phyloP scores from a whole-genome alignment of 2,888 invertebrate species.

The Zaprionus obscuricornis region DNA sequence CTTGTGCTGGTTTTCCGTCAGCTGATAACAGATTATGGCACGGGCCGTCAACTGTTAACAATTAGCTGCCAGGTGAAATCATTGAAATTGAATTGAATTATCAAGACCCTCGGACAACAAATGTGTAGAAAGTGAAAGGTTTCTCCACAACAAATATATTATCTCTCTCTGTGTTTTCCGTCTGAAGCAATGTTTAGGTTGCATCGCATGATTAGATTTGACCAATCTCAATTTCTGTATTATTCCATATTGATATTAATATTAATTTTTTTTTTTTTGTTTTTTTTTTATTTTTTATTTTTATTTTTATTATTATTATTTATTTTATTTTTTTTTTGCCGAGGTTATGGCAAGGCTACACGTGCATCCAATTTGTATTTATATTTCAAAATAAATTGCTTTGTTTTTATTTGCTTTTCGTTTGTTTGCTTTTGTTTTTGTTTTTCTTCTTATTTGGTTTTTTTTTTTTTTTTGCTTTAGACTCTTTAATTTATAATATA shows the following conservation, averaged over 20 bases:
- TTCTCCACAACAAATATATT: background rate
- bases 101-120: background rate
- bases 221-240: constrained; percentile 8
- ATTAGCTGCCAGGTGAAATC: constrained; percentile 33
- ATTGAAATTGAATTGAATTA: constrained; percentile 13
- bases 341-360: constrained; percentile 47
- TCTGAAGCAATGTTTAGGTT: constrained; percentile 2
- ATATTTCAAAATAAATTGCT: constrained; percentile 13
- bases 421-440: too few species aligned
- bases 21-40: constrained; percentile 50
- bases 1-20: constrained; percentile 25
- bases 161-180: constrained; percentile 19
- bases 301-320: constrained; percentile 3
- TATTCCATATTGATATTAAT: too few species aligned
- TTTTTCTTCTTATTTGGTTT: too few species aligned
- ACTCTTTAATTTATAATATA: constrained; percentile 12
- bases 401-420: constrained; percentile 1
- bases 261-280: constrained; percentile 1
- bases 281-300: constrained; percentile 28
- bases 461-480: background rate
- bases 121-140: constrained; percentile 4
- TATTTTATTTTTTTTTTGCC: constrained; percentile 10
- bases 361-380: constrained; percentile 37
- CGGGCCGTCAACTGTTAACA: constrained; percentile 27
- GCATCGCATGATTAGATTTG: constrained; percentile 44